Percentiles rank a stretch among this genome's conserved stretches.
phyloP scores from a whole-genome alignment of 2,797 vertebrate genomes.

The Oreochromis mossambicus region DNA sequence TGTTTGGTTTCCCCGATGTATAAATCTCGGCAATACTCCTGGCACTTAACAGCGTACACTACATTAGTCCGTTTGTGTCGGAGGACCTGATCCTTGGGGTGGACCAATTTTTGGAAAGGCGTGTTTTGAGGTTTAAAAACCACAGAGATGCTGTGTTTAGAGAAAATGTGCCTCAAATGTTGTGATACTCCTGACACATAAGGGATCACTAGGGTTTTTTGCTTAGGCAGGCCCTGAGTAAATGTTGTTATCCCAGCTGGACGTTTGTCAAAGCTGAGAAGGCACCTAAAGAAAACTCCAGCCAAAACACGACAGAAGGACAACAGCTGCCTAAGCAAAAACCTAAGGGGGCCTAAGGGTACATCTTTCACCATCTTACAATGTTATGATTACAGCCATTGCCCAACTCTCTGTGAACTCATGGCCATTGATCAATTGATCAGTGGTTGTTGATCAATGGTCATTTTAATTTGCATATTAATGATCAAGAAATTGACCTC shows the following conservation, averaged over 20 bases:
- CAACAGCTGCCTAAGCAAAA: too few relatives aligned
- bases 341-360: too few relatives aligned
- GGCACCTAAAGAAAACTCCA: too few relatives aligned
- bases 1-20: too few relatives aligned
- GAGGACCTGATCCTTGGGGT: not conserved
- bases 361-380: too few relatives aligned
- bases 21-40: too few relatives aligned
- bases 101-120: not conserved
- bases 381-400: too few relatives aligned
- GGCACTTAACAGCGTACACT: too few relatives aligned
- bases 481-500: not conserved
- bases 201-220: not conserved
- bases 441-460: not conserved
- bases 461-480: not conserved
- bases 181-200: not conserved
- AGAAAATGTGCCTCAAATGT: not conserved
- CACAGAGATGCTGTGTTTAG: not conserved
- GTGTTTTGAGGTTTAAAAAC: not conserved
- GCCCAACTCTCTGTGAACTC: too few relatives aligned
- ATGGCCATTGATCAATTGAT: not conserved
- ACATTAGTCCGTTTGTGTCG: not conserved
- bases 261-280: too few relatives aligned
- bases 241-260: not conserved
- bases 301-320: too few relatives aligned
- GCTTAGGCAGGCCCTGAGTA: not conserved